These are phyloP conservation scores for Phocoena sinus DNA, from an alignment of 2,113 vertebrate genomes.

Conservation along the genomic window DNA sequence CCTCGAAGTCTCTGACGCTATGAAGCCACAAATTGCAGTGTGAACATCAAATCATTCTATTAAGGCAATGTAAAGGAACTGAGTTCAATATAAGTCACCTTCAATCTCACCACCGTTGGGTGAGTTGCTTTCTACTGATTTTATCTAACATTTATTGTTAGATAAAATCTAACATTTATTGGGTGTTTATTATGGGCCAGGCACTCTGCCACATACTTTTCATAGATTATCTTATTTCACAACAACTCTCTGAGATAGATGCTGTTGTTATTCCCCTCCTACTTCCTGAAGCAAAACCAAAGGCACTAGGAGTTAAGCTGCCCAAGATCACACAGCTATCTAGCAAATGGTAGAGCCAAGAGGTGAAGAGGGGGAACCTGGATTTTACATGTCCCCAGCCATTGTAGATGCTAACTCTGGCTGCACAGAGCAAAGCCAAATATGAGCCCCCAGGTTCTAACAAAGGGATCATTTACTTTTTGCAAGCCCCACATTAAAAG, in stretches of 20 bases:
- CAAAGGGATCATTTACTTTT: conserved; percentile 56
- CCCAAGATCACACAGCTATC: neutral
- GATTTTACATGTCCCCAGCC: neutral
- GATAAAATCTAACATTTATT: conserved; percentile 1
- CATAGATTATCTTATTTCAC: neutral
- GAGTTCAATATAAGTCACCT: neutral
- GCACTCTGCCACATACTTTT: neutral
- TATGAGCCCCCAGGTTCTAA: conserved; percentile 14
- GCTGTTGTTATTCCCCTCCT: neutral
- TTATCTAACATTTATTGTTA: too few species aligned
- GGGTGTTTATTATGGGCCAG: neutral
- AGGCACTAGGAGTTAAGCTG: neutral
- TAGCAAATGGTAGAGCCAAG: neutral
- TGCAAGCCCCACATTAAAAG: conserved; percentile 56
- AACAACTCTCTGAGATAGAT: neutral
- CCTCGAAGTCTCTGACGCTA: neutral
- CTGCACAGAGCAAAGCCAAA: neutral
- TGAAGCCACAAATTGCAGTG: neutral
- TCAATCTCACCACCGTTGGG: neutral
- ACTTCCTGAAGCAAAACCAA: neutral
- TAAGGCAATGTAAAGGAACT: neutral
- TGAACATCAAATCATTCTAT: conserved; percentile 20
- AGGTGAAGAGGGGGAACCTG: neutral
- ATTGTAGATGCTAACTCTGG: neutral
- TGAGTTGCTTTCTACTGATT: too few species aligned